A percentile compares a stretch with the other conserved stretches of the same genome.
Evolutionary conservation across 2,797 vertebrate species (phyloP).

Genomic region (Rhincodon typus): DNA sequence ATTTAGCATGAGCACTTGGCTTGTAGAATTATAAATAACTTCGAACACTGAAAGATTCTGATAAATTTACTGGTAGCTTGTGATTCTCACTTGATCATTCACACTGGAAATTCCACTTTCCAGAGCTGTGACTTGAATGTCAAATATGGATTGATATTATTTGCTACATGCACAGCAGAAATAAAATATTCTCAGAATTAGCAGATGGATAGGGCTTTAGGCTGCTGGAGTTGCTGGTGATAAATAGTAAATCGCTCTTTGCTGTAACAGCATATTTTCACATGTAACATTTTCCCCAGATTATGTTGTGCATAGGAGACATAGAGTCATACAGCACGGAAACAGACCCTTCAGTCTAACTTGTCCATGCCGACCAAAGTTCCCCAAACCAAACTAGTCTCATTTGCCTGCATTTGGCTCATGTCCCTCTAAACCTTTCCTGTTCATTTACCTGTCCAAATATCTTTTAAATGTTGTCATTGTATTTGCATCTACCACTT

Average conservation of each 20-base stretch:
- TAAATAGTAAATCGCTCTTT: not conserved
- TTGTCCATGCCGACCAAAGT: too few species aligned
- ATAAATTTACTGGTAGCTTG: not conserved
- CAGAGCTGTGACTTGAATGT: not conserved
- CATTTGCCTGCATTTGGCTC: too few species aligned
- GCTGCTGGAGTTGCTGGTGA: not conserved
- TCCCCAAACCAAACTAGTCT: too few species aligned
- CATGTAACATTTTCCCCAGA: not conserved
- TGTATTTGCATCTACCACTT: too few species aligned
- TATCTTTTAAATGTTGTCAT: too few species aligned
- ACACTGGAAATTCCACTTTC: not conserved
- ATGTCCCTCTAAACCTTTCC: too few species aligned
- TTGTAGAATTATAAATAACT: not conserved
- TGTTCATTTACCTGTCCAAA: too few species aligned
- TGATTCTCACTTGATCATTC: not conserved
- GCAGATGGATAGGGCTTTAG: not conserved
- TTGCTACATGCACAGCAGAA: not conserved
- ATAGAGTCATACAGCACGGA: too few species aligned
- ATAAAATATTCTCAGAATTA: not conserved
- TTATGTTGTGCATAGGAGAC: not conserved
- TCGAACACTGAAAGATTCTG: not conserved
- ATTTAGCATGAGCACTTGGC: not conserved
- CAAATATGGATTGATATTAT: not conserved
- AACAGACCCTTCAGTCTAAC: too few species aligned
- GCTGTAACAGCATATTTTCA: not conserved